Conservation (phyloP, 2,797 vertebrate species). For the Tragopan temminckii region DNA sequence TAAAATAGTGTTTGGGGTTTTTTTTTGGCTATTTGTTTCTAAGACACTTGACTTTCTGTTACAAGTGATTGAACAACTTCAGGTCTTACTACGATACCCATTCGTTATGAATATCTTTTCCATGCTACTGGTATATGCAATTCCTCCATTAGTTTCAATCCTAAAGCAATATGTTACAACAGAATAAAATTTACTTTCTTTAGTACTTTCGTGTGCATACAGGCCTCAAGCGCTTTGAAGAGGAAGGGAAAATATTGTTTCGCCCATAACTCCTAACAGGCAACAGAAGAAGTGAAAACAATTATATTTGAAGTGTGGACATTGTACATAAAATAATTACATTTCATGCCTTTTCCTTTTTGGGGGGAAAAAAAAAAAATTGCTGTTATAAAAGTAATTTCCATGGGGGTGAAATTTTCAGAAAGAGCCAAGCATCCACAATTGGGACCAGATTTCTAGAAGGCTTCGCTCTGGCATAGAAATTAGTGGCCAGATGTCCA, state of each 20-base stretch:
- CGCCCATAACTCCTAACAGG: background rate
- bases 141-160: background rate
- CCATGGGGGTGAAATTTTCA: constrained; percentile 32
- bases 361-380: background rate
- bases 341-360: constrained; percentile 33
- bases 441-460: constrained; percentile 64
- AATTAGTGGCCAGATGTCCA: constrained; percentile 68
- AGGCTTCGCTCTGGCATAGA: constrained; percentile 42
- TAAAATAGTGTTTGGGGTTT: background rate
- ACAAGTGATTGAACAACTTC: background rate
- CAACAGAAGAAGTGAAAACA: constrained; percentile 57
- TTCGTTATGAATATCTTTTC: background rate
- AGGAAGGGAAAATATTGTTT: background rate
- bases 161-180: background rate
- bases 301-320: constrained; percentile 27
- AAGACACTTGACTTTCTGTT: background rate
- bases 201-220: background rate
- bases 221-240: background rate
- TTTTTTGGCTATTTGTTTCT: background rate
- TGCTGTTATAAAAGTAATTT: constrained; percentile 28
- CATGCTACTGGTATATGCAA: background rate
- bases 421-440: constrained; percentile 15
- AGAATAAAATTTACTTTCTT: background rate
- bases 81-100: background rate
- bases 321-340: constrained; percentile 35